A percentile compares a stretch with the other conserved stretches of the same genome.
Evolutionary conservation across 2,113 vertebrate species (phyloP).

Genomic region (Chinchilla lanigera): DNA sequence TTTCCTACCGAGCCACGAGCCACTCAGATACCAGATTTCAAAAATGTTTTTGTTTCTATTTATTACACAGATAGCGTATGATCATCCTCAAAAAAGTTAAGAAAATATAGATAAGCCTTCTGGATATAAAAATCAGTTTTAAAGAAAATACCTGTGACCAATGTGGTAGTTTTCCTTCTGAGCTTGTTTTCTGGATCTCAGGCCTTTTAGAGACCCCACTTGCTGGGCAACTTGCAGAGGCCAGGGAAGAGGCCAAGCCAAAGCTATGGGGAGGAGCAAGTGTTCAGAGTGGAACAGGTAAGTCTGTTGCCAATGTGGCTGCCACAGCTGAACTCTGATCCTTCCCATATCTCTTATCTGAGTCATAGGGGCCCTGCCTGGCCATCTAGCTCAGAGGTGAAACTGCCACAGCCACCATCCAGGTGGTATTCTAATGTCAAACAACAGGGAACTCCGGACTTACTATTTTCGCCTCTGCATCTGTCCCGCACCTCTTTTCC

Average conservation of each 20-base stretch:
- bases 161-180: neutral
- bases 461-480: neutral
- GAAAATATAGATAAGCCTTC: neutral
- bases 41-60: neutral
- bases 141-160: neutral
- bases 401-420: neutral
- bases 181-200: neutral
- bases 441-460: neutral
- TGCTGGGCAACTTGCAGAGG: neutral
- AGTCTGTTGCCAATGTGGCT: neutral
- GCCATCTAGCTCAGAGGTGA: neutral
- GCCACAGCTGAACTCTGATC: neutral
- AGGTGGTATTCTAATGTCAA: neutral
- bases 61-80: neutral
- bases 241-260: neutral
- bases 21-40: neutral
- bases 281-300: no score
- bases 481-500: accelerated
- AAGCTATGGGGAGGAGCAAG: accelerated
- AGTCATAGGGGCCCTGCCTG: neutral
- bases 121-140: slow-evolving; percentile 5
- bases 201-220: neutral
- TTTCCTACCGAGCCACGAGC: neutral
- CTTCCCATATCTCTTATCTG: neutral
- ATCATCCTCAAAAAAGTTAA: neutral